Conservation (phyloP, 1,140 invertebrate genomes). For the Musca vetustissima region DNA sequence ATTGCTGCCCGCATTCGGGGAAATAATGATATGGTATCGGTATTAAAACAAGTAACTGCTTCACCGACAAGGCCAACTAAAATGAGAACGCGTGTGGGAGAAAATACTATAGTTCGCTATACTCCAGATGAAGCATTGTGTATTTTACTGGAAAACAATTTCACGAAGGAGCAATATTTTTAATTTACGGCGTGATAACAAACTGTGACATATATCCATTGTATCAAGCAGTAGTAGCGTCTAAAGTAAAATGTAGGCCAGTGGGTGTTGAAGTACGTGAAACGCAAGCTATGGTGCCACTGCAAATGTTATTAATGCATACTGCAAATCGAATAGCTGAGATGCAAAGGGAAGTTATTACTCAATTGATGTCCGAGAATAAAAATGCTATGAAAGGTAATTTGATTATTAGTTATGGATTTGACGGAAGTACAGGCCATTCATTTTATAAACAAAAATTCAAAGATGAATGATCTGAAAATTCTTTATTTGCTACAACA, state of each 20-base stretch:
- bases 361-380: too few relatives aligned
- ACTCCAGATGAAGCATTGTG: conserved; percentile 2
- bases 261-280: background rate
- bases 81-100: background rate
- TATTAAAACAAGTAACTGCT: too few relatives aligned
- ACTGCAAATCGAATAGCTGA: too few relatives aligned
- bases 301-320: too few relatives aligned
- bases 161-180: too few relatives aligned
- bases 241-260: conserved; percentile 5
- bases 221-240: background rate
- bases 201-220: conserved; percentile 12
- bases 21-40: too few relatives aligned
- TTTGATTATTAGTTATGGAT: conserved; percentile 8
- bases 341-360: too few relatives aligned
- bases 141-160: background rate
- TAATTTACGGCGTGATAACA: background rate
- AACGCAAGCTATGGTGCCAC: background rate
- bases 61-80: background rate
- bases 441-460: background rate
- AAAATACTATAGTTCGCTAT: background rate
- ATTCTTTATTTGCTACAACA: conserved; percentile 1
- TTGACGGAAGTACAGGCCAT: conserved; percentile 3
- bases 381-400: background rate
- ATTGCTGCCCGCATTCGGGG: too few relatives aligned
- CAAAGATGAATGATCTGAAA: background rate